Conservation (phyloP, 2,888 invertebrate species). For the Alviniconcha strummeri region DNA sequence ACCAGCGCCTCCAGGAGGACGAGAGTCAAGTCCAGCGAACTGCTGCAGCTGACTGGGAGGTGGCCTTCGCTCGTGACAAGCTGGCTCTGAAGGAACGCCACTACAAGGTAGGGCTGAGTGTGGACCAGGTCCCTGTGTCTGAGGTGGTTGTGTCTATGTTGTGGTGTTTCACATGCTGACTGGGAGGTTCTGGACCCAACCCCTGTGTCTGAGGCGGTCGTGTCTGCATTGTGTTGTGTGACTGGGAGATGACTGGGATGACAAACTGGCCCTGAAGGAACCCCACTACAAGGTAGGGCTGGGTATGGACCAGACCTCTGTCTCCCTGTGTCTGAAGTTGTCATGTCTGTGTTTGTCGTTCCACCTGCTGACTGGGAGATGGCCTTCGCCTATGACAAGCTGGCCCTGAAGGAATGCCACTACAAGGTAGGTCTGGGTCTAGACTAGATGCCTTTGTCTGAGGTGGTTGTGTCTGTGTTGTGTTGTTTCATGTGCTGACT, state of each 20-base stretch:
- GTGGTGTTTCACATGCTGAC: background rate
- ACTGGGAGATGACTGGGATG: no score
- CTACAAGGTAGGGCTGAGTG: slow-evolving; percentile 62
- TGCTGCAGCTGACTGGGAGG: slow-evolving; percentile 70
- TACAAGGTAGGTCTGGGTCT: slow-evolving; percentile 47
- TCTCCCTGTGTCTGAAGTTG: slow-evolving; percentile 30
- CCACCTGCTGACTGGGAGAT: background rate
- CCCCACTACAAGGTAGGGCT: slow-evolving; percentile 71
- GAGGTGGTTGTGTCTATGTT: background rate
- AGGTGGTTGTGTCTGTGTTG: slow-evolving; percentile 52
- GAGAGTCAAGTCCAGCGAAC: slow-evolving; percentile 58
- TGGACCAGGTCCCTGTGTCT: background rate
- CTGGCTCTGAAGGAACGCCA: slow-evolving; percentile 69
- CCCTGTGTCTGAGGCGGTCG: no score
- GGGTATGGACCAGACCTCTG: slow-evolving; percentile 58
- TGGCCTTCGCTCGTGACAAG: slow-evolving; percentile 67
- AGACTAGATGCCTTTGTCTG: slow-evolving; percentile 65
- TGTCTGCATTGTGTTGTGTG: no score
- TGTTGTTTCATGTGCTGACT: slow-evolving; percentile 50
- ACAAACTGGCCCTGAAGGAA: slow-evolving; percentile 68
- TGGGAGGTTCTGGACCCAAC: no score
- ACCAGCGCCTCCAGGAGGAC: slow-evolving; percentile 58
- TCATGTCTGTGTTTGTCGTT: background rate
- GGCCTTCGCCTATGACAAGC: no score
- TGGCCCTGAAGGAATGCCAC: background rate